Evolutionary conservation across 1,140 invertebrate genomes (phyloP), one percentile per base, ranked within the genome.

Genomic region (Drosophila bipectinata): DNA sequence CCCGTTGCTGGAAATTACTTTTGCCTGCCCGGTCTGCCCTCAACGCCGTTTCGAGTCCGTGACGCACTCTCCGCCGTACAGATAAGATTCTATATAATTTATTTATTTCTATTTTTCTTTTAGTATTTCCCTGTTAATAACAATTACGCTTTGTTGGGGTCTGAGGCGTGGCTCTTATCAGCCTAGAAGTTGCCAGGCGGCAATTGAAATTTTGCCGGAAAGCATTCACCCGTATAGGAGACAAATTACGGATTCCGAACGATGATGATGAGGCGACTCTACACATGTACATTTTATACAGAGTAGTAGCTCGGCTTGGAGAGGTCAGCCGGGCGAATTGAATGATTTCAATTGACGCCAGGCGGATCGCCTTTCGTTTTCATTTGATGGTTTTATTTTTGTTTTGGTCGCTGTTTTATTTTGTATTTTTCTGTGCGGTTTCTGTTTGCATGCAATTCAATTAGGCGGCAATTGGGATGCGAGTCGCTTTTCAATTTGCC

Each of bases 371-470:
- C 81, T 85, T 85, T 85, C 81, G 64, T 75, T 85, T 85, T 85
- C 82, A 75, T 58, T 74, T 24, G 41, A 39, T 47, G 63, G 71
- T 66, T 66, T 64, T 58, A 57, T 52, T 62, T 55, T 51, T 72
- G 59, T 61, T 71, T 47, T 15, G 30, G 24, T 55, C 47, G 18
- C 32, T 72, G n/a, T 1, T 53, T 61, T 61, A 45, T 47, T 55
- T 45, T 62, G 28, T n/a, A 21, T 41, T 41, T 61, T 51, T 28
- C 26, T 61, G 34, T 53, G 37, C 14, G 52, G 53, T 58, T 77
- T 64, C 32, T 63, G 55, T 68, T 81, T 61, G 72, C 83, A 88
- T 88, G 83, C 83, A 88, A 76, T 83, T 83, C 84, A 88, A 88
- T 88, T 88, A 83, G 84, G 8, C 58, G 55, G 49, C 58, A 75